Conservation (phyloP, 2,888 invertebrate species). For the Zele albiditarsus region DNA sequence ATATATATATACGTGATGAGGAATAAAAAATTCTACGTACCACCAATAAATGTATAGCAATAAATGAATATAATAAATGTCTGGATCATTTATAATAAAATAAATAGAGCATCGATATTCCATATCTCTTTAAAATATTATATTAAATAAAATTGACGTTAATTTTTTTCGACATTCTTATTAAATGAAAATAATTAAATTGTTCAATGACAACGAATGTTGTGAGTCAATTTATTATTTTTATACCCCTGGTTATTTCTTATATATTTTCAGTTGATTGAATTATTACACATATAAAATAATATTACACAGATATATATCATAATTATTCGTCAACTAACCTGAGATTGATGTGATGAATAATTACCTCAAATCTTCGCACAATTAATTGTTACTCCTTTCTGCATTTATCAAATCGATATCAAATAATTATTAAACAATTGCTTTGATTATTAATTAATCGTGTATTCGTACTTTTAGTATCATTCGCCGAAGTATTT, state of each 20-base stretch:
- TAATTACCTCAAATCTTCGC: background rate
- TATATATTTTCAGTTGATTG: constrained; percentile 1
- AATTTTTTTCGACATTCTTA: background rate
- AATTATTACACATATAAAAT: background rate
- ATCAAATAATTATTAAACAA: background rate
- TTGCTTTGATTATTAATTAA: background rate
- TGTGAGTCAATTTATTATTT: background rate
- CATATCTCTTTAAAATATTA: background rate
- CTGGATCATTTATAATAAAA: background rate
- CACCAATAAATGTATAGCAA: no score
- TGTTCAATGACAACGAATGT: background rate
- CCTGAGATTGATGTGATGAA: background rate
- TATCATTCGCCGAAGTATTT: background rate
- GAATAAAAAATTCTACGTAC: background rate
- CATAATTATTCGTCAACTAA: background rate
- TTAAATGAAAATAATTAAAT: background rate
- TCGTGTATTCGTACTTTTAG: background rate
- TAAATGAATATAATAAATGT: no score
- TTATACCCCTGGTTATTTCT: background rate
- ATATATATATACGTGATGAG: background rate
- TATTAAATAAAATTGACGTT: background rate
- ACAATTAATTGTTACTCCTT: background rate
- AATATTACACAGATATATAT: background rate
- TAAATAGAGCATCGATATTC: background rate
- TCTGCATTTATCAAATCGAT: background rate